Evolutionary conservation across 1,140 invertebrate genomes (phyloP).

Genomic region (Coptotermes formosanus): DNA sequence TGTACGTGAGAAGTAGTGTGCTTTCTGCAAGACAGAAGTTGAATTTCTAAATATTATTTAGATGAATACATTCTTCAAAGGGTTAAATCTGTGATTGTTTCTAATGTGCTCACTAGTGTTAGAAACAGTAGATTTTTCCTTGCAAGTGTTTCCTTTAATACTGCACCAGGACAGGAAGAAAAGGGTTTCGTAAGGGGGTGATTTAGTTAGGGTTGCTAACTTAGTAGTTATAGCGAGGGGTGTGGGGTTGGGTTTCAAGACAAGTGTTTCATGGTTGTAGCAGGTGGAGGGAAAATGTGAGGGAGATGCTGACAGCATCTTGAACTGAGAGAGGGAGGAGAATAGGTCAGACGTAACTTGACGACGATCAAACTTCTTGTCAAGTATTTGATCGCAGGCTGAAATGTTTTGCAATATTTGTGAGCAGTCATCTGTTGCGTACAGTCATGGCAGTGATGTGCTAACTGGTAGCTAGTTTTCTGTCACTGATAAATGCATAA

Average conservation of each 20-base stretch:
- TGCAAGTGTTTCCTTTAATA: not conserved
- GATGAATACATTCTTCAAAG: too few species aligned
- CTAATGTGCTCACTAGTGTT: too few species aligned
- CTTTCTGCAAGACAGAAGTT: too few species aligned
- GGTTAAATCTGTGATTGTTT: too few species aligned
- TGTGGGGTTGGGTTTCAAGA: not conserved
- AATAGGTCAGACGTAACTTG: not conserved
- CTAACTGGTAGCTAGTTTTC: too few species aligned
- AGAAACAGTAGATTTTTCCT: not conserved
- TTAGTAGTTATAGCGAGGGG: not conserved
- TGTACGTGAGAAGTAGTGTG: too few species aligned
- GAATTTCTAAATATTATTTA: too few species aligned
- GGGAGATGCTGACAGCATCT: not conserved
- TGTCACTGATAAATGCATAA: too few species aligned
- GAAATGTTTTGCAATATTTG: not conserved
- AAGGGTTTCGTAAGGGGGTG: conserved; percentile 1
- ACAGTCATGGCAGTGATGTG: not conserved
- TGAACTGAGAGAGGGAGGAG: conserved; percentile 1
- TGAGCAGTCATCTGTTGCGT: not conserved
- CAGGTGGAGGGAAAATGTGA: not conserved
- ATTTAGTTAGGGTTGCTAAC: conserved; percentile 11
- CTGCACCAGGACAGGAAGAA: not conserved
- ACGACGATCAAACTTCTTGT: not conserved
- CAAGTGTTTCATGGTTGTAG: conserved; percentile 10
- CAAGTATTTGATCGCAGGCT: not conserved